Evolutionary conservation across 2,797 vertebrate genomes (phyloP).

Genomic region (Cuculus canorus): DNA sequence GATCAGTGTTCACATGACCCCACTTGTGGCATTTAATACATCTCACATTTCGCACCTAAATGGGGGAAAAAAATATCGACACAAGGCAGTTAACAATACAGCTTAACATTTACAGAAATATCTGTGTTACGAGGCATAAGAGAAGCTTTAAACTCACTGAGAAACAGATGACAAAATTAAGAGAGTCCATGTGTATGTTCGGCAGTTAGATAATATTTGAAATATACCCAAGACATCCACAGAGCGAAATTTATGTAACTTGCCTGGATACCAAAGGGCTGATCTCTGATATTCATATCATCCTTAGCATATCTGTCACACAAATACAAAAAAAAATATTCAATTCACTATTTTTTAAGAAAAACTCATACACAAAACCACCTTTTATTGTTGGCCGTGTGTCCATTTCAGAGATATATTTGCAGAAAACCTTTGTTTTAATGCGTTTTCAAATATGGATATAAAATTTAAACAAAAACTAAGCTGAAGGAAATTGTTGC

Average conservation of each 20-base stretch:
- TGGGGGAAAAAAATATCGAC: background rate
- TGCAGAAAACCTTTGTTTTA: background rate
- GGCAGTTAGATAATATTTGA: slow-evolving; percentile 27
- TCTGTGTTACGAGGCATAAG: background rate
- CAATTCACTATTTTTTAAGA: background rate
- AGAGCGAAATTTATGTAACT: slow-evolving; percentile 57
- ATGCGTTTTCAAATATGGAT: background rate
- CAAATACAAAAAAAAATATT: slow-evolving; percentile 26
- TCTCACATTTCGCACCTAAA: slow-evolving; percentile 94
- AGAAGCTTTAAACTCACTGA: slow-evolving; percentile 28
- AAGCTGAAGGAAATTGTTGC: background rate
- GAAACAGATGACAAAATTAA: slow-evolving; percentile 11
- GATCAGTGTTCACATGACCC: slow-evolving; percentile 98
- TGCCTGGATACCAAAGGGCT: slow-evolving; percentile 99
- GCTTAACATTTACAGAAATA: background rate
- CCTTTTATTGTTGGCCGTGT: background rate
- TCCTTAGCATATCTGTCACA: slow-evolving; percentile 93
- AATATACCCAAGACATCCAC: slow-evolving; percentile 42
- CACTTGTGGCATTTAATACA: slow-evolving; percentile 99
- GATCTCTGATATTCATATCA: slow-evolving; percentile 99
- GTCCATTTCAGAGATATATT: background rate
- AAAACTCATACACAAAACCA: background rate
- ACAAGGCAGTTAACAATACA: background rate
- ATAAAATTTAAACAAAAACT: background rate
- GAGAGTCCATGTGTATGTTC: background rate